These are phyloP conservation scores for Paralichthys olivaceus DNA, from an alignment of 2,113 vertebrate species.

Conservation along the genomic window DNA sequence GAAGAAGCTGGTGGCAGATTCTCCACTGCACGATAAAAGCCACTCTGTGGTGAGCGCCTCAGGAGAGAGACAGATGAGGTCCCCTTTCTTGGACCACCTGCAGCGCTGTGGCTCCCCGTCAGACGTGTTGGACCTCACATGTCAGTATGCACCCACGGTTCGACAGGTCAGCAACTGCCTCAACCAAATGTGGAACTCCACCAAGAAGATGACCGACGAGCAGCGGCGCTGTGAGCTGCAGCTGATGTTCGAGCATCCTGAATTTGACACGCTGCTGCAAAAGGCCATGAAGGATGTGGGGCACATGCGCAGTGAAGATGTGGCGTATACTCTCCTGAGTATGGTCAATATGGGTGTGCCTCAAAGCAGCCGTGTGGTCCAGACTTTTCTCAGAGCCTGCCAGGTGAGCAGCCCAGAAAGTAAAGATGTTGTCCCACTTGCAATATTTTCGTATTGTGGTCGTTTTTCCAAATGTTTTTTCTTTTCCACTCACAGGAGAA, in stretches of 20 bases:
- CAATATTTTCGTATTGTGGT: not conserved
- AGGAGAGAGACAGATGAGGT: rapidly evolving
- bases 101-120: constrained; percentile 80
- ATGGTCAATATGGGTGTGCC: constrained; percentile 85
- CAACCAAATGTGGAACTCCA: constrained; percentile 81
- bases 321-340: constrained; percentile 85
- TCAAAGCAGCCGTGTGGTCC: constrained; percentile 87
- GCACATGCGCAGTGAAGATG: constrained; percentile 62
- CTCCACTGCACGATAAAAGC: not conserved
- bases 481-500: constrained; percentile 83
- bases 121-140: constrained; percentile 86
- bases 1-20: not conserved
- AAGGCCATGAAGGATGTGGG: constrained; percentile 66
- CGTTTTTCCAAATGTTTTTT: not conserved
- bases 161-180: constrained; percentile 79
- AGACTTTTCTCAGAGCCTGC: constrained; percentile 87
- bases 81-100: constrained; percentile 65
- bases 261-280: constrained; percentile 83
- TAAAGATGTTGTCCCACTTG: not conserved
- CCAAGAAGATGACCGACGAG: constrained; percentile 82
- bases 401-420: constrained; percentile 81
- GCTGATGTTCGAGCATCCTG: constrained; percentile 87
- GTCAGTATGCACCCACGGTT: constrained; percentile 33
- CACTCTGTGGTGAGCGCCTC: not conserved
- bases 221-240: constrained; percentile 84